phyloP scores from a whole-genome alignment of 2,888 invertebrate genomes.

The Metalampra italica region DNA sequence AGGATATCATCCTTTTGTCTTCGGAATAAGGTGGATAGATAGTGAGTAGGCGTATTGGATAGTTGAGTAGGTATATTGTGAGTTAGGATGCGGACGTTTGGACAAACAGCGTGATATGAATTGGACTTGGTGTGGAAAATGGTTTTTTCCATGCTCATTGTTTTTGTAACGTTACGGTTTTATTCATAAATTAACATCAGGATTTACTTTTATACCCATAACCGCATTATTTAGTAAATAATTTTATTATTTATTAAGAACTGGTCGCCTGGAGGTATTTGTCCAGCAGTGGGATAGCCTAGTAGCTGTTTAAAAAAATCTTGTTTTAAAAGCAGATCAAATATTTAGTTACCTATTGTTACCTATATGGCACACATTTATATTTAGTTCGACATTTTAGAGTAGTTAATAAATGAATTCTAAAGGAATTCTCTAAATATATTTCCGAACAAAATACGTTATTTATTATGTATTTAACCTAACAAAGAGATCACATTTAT shows the following conservation, averaged over 20 bases:
- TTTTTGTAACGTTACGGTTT: slow-evolving; percentile 28
- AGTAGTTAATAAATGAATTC: too few species aligned
- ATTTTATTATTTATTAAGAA: too few species aligned
- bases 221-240: too few species aligned
- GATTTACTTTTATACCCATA: not conserved
- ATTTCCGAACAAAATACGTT: not conserved
- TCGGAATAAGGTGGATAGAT: not conserved
- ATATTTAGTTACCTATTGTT: too few species aligned
- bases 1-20: slow-evolving; percentile 3
- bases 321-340: too few species aligned
- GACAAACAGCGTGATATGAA: slow-evolving; percentile 62
- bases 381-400: too few species aligned
- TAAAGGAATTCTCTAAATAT: too few species aligned
- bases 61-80: not conserved
- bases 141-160: slow-evolving; percentile 40
- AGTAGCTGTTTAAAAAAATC: too few species aligned
- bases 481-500: not conserved
- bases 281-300: too few species aligned
- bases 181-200: not conserved
- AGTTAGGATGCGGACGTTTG: slow-evolving; percentile 28
- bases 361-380: too few species aligned
- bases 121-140: slow-evolving; percentile 57
- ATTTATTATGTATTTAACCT: not conserved
- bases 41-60: not conserved
- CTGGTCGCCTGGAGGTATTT: too few species aligned